Evolutionary conservation across 1,140 invertebrate species (phyloP).

Genomic region (Ylistrum balloti): DNA sequence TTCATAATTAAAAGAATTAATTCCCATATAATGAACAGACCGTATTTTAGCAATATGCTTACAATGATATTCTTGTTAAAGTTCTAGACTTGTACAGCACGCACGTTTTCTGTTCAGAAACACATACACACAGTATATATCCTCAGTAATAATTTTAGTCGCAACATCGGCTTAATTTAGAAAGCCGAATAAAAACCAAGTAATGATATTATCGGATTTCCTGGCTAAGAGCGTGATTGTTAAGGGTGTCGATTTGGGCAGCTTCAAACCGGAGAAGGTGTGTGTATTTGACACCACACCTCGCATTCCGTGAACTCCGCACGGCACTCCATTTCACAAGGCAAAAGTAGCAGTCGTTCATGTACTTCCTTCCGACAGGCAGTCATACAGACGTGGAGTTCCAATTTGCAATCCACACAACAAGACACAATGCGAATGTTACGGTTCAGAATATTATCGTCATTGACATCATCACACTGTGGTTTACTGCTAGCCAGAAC

Average conservation of each 20-base stretch:
- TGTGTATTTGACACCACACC: background rate
- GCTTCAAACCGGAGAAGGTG: background rate
- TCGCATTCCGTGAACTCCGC: constrained; percentile 16
- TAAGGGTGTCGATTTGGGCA: background rate
- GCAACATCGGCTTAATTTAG: no score
- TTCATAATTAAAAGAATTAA: background rate
- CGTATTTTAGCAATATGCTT: no score
- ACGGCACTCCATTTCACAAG: constrained; percentile 1
- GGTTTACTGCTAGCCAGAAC: constrained; percentile 23
- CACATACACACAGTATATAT: no score
- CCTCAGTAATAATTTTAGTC: no score
- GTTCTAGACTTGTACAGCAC: no score
- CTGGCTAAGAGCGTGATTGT: background rate
- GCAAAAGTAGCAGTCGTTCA: background rate
- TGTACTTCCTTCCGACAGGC: background rate
- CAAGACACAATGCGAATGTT: background rate
- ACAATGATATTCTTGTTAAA: no score
- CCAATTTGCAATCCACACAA: background rate
- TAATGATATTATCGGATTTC: background rate
- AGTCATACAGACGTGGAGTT: background rate
- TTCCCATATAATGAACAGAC: background rate
- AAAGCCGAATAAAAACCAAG: no score
- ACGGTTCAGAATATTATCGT: background rate
- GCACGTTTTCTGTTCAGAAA: no score
- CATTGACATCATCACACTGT: background rate